Percentiles rank a stretch among this genome's conserved stretches.
Evolutionary conservation across 2,113 vertebrate species (phyloP).

Genomic region (Cygnus atratus): DNA sequence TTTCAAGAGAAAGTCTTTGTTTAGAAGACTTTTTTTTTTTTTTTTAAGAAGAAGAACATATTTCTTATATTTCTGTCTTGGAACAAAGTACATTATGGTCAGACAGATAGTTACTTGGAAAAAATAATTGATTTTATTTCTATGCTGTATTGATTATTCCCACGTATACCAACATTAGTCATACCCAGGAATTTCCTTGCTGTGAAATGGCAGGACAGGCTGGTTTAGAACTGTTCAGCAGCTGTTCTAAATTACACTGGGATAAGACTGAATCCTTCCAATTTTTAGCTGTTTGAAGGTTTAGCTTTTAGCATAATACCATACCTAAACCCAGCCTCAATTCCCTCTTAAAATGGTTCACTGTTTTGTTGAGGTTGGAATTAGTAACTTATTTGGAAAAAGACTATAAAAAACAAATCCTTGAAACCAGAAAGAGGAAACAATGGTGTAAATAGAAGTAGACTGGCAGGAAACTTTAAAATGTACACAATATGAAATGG

Average conservation of each 20-base stretch:
- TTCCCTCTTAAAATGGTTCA: background rate
- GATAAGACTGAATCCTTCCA: background rate
- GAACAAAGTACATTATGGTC: background rate
- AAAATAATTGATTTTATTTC: constrained; percentile 49
- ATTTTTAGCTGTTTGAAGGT: background rate
- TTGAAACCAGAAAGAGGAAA: background rate
- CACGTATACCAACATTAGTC: constrained; percentile 14
- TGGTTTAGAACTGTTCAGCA: constrained; percentile 33
- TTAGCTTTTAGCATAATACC: background rate
- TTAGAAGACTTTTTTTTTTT: background rate
- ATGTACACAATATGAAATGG: background rate
- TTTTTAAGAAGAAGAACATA: background rate
- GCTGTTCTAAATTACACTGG: constrained; percentile 47
- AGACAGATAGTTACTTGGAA: constrained; percentile 15
- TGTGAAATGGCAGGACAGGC: background rate
- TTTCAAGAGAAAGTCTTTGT: background rate
- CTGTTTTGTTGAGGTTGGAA: background rate
- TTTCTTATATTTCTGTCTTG: constrained; percentile 2
- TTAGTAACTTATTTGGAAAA: background rate
- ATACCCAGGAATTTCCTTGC: constrained; percentile 54
- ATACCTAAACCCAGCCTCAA: background rate
- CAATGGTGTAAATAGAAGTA: background rate
- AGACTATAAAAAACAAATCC: background rate
- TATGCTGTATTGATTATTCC: constrained; percentile 56
- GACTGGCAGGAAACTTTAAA: background rate